Evolutionary conservation across 2,888 invertebrate genomes (phyloP), one percentile per base, ranked within the genome.

Genomic region (Sinodicranocentrus sp.): DNA sequence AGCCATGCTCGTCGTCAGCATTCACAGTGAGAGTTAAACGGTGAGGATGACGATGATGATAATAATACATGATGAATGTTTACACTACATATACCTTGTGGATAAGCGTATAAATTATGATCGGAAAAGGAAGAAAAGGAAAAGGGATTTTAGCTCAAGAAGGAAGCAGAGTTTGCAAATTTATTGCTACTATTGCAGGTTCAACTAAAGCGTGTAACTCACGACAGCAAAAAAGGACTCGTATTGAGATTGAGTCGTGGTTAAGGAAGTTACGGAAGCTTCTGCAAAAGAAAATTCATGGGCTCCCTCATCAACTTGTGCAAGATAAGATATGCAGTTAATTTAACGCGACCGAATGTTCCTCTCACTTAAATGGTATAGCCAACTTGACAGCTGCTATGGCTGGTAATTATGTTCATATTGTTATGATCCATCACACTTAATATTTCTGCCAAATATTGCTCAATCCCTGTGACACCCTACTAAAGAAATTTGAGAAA

Each of bases 91-190:
- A 33, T 33, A 33, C 10, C 3, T 33, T 6, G 33, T 33, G 33
- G 3, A 33, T 33, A 33, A 33, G 33, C 33, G 25, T 59, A 13
- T 2, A 48, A 48, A 48, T 48, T 48, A n/a, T 59, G 70, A 44
- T 78, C 48, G 70, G 61, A 67, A 77, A 77, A 59, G 68, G 68
- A 76, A 67, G 44, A 59, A 68, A 57, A 77, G 33, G 71, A 72
- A 39, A 57, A 23, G 28, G n/a, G 3, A 65, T 44, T 65, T 65
- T 39, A 6, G 23, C 15, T 17, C 33, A 33, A 13, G 28, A 63
- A 44, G 43, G 70, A 70, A 70, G 54, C 28, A 52, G 70, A 48
- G 48, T 39, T 68, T 67, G 23, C 21, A 28, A 33, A 6, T 8
- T 39, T 17, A 3, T 57, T 28, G 5, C n/a, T 65, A 21, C 21